A percentile compares a stretch with the other conserved stretches of the same genome.
phyloP scores from a whole-genome alignment of 2,113 vertebrate species.

The Albula goreensis region DNA sequence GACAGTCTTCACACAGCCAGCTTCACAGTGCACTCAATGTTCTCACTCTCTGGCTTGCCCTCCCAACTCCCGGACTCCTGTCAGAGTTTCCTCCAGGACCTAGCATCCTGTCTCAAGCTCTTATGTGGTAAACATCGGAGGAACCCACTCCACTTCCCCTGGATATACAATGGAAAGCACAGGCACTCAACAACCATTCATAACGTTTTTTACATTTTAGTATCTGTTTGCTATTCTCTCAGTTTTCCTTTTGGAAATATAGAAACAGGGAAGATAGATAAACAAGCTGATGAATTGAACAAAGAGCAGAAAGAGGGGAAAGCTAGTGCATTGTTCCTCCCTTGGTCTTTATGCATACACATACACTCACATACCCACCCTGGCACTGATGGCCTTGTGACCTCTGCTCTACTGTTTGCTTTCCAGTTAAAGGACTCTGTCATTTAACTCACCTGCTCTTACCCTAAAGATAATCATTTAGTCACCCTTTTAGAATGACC shows the following conservation, averaged over 20 bases:
- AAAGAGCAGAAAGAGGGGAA: not conserved
- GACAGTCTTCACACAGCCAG: constrained; percentile 41
- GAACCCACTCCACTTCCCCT: constrained; percentile 42
- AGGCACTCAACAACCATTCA: constrained; percentile 5
- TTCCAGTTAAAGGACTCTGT: not conserved
- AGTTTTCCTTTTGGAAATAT: not conserved
- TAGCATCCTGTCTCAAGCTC: constrained; percentile 67
- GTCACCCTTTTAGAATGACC: not conserved
- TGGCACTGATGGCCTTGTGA: constrained; percentile 21
- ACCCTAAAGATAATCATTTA: not conserved
- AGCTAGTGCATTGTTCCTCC: not conserved
- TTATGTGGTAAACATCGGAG: constrained; percentile 49
- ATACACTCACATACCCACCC: constrained; percentile 28
- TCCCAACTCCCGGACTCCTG: constrained; percentile 25
- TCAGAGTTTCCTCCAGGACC: constrained; percentile 55
- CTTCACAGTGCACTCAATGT: constrained; percentile 49
- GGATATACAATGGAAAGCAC: constrained; percentile 42
- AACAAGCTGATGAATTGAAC: not conserved
- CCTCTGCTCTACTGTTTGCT: constrained; percentile 37
- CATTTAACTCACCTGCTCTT: too few species aligned
- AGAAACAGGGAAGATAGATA: not conserved
- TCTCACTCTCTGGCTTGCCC: constrained; percentile 16
- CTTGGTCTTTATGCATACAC: not conserved
- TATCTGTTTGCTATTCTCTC: not conserved
- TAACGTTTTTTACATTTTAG: constrained; percentile 9